phyloP scores from a whole-genome alignment of 2,888 invertebrate genomes.

The Strigamia crassipes region DNA sequence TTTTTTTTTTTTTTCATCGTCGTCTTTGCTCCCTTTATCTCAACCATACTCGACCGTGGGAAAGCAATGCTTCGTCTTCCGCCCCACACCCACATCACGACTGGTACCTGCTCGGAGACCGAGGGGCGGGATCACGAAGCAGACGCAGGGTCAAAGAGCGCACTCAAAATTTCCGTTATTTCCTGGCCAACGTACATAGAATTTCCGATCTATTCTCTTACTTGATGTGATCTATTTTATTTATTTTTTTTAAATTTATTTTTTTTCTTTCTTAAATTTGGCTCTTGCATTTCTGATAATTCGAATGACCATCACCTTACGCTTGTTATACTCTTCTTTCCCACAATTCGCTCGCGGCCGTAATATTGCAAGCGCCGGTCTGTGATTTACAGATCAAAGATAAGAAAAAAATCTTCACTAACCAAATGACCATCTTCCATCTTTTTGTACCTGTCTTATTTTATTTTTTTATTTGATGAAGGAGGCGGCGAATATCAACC shows the following conservation, averaged over 20 bases:
- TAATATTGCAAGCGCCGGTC: conserved; percentile 15
- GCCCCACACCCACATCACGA: conserved; percentile 40
- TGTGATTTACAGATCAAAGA: conserved; percentile 32
- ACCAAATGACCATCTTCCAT: background rate
- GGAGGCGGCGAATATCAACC: conserved; percentile 19
- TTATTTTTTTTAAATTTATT: background rate
- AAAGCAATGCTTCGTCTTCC: conserved; percentile 34
- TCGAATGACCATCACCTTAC: background rate
- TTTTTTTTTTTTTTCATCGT: background rate
- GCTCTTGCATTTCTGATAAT: background rate
- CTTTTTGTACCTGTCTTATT: background rate
- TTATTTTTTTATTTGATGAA: conserved; percentile 13
- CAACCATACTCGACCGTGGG: conserved; percentile 18
- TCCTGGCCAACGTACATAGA: background rate
- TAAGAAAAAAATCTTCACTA: conserved; percentile 10
- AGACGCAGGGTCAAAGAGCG: conserved; percentile 35
- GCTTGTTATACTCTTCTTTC: background rate
- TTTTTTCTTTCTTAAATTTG: background rate
- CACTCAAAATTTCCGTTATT: conserved; percentile 5
- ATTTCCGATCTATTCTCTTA: conserved; percentile 20
- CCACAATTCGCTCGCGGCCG: conserved; percentile 5
- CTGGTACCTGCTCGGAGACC: conserved; percentile 30
- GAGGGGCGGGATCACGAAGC: conserved; percentile 10
- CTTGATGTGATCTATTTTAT: background rate
- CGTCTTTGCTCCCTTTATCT: conserved; percentile 15